Percentiles rank a stretch among this genome's conserved stretches.
Evolutionary conservation across 1,140 invertebrate genomes (phyloP).

Genomic region (Muscidifurax raptorellus): DNA sequence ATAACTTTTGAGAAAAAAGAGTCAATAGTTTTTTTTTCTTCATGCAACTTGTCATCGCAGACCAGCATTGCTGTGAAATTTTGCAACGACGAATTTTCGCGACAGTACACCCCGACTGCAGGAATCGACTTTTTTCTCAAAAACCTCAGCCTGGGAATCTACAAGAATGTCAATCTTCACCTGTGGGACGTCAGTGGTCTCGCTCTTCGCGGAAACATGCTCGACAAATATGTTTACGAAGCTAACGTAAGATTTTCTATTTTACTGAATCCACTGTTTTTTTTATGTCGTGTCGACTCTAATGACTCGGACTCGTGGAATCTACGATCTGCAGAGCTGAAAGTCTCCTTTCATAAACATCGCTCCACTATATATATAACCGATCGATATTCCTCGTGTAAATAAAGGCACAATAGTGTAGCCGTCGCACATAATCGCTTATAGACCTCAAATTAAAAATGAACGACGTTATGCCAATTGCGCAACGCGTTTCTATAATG

Average conservation of each 20-base stretch:
- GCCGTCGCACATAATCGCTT: neutral
- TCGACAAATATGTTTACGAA: conserved; percentile 89
- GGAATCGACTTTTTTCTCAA: conserved; percentile 90
- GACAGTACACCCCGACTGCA: conserved; percentile 84
- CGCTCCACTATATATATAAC: neutral
- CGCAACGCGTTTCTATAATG: too few relatives aligned
- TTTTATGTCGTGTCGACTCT: too few relatives aligned
- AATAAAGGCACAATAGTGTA: neutral
- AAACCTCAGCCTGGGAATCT: conserved; percentile 81
- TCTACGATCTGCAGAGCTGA: too few relatives aligned
- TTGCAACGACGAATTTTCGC: conserved; percentile 84
- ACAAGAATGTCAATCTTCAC: conserved; percentile 83
- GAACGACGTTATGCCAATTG: too few relatives aligned
- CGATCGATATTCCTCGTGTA: neutral
- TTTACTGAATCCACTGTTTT: too few relatives aligned
- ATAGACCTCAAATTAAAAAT: neutral
- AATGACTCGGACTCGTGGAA: too few relatives aligned
- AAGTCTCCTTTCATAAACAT: neutral
- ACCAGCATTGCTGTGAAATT: conserved; percentile 83
- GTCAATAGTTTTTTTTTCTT: too few relatives aligned
- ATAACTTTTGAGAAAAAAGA: too few relatives aligned
- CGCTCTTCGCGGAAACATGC: conserved; percentile 84
- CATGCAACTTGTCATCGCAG: conserved; percentile 72
- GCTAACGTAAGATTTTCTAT: conserved; percentile 86
- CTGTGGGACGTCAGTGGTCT: conserved; percentile 91